Evolutionary conservation across 2,797 vertebrate species (phyloP), one percentile per base, ranked within the genome.

Genomic region (Naso thynnoides): DNA sequence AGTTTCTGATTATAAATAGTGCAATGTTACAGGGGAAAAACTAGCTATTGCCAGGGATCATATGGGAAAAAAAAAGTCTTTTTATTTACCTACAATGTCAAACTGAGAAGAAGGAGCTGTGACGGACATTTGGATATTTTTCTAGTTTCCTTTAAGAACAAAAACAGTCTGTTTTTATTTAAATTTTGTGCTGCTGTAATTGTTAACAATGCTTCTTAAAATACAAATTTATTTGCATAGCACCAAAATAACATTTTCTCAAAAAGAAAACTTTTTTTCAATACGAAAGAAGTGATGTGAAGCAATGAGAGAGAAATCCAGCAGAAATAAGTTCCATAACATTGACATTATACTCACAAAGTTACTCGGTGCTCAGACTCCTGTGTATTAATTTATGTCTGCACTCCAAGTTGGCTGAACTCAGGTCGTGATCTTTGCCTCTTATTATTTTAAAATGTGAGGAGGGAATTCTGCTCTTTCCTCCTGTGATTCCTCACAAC

Each of bases 1-100:
- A 93, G 83, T 93, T 92, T 94, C 84, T 93, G 90, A 93, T 94
- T 93, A 92, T 88, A 91, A 93, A 93, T 91, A 91, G 84, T 88
- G 90, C 78, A 76, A 78, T 82, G 84, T 80, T 83, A 91, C 83
- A 79, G 74, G 16, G 72, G 55, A 83, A 83, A 88, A 86, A 82
- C 27, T 63, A 82, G 73, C 63, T 78, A 69, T 63, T 77, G 79
- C 75, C 69, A 78, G 71, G 86, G 87, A 91, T 90, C 87, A 84
- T 87, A 81, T 85, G 57, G 79, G 74, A 47, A 50, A 70, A 67
- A 71, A 89, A 88, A 86, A 70, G 78, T 84, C 54, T 79, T 81
- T 77, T 77, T 90, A 83, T 91, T 86, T 89, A 87, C 85, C 80
- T 86, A 84, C 87, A 87, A 89, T 89, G 88, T 91, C 84, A 85